A percentile compares a stretch with the other conserved stretches of the same genome.
phyloP scores from a whole-genome alignment of 2,888 invertebrate species.

The Dynastes tityus region DNA sequence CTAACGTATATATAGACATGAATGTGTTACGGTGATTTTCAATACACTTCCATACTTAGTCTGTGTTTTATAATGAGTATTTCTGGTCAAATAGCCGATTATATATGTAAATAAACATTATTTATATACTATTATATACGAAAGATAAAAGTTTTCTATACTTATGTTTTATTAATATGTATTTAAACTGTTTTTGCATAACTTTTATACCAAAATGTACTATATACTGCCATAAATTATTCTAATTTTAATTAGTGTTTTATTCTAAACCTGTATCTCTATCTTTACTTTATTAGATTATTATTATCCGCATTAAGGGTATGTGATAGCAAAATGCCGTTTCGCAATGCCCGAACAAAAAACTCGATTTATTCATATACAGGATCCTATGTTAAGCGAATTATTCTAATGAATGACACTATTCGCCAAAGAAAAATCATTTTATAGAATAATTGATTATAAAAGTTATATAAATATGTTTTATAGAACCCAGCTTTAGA shows the following conservation, averaged over 20 bases:
- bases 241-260: constrained; percentile 53
- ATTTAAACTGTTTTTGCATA: constrained; percentile 67
- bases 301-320: too few species aligned
- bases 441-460: too few species aligned
- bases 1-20: constrained; percentile 25
- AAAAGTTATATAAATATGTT: too few species aligned
- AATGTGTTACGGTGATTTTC: neutral
- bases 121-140: constrained; percentile 65
- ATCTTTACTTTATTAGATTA: neutral
- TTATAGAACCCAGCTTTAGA: too few species aligned
- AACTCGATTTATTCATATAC: too few species aligned
- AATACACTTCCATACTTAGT: constrained; percentile 59
- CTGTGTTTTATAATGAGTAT: constrained; percentile 64
- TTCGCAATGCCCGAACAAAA: too few species aligned
- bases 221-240: constrained; percentile 64
- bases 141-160: constrained; percentile 62
- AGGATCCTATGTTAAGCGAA: too few species aligned
- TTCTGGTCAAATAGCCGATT: constrained; percentile 68
- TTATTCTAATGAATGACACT: too few species aligned
- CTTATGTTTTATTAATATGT: constrained; percentile 63
- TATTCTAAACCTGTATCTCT: neutral
- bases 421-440: too few species aligned
- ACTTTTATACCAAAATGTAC: constrained; percentile 66
- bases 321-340: too few species aligned
- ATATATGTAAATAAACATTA: constrained; percentile 67